Evolutionary conservation across 2,797 vertebrate species (phyloP), one percentile per base, ranked within the genome.

Genomic region (Halcyon smyrnensis): DNA sequence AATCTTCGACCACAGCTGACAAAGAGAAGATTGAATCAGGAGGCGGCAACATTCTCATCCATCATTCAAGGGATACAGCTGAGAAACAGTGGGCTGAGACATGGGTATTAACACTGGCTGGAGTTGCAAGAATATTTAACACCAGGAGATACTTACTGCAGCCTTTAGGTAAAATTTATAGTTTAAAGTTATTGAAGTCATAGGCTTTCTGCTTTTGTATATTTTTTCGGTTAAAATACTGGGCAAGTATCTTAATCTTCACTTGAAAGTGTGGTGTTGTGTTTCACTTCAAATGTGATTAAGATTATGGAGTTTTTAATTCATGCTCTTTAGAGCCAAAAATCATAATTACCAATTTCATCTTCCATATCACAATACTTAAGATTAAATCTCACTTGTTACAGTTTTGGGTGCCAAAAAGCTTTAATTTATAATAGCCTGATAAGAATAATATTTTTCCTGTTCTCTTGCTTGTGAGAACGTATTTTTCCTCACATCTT

Each of bases 1-100:
- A 98, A 37, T 99, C 99, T 17, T 99, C 99, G 97, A 99, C 99
- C 10, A 99, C 99, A 32, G 99, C 99, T 6, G 99, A 99, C 97
- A 99, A 99, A 97, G 99, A 99, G 97, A 99, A 99, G 98, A 99
- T 99, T 32, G 99, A 99, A 95, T 99, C 99, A 3, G 99, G 99
- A 43, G 99, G 99, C 45, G 99, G 99, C 37, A 99, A 99, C 97
- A 99, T 99, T 94, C 99, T 99, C 62, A 99, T 99, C 96, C 99
- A 99, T 96, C 99, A 99, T 97, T 99, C 99, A 6, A 98, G 99
- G 2, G 99, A 99, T 97, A 99, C 99, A 7, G 99, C 99, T 32
- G 99, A 99, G 94, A 99, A 99, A 84, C 99, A 99, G 77, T 99
- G 99, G 99, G 99, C 99, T 2, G 99, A 99, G 95, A 99, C 99